These are phyloP conservation scores for Caenorhabditis brenneri DNA, from an alignment of 1,140 invertebrate species.

Conservation along the genomic window DNA sequence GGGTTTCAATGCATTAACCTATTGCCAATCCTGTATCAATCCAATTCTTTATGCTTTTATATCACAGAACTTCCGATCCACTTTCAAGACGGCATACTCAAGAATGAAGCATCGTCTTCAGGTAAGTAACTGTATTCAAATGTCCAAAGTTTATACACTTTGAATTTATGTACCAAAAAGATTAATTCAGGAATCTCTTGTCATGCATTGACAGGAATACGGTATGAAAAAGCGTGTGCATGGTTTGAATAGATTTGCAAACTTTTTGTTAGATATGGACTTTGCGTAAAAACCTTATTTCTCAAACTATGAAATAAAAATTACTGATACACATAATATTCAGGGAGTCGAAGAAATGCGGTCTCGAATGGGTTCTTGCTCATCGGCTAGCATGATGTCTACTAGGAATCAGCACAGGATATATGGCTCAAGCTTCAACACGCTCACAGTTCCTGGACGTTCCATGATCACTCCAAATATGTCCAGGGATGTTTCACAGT, in stretches of 20 bases:
- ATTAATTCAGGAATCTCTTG: constrained; percentile 20
- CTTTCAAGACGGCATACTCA: constrained; percentile 73
- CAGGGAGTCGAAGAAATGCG: constrained; percentile 54
- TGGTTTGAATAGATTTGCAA: neutral
- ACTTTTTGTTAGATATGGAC: too few species aligned
- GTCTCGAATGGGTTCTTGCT: constrained; percentile 52
- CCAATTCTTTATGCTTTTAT: constrained; percentile 83
- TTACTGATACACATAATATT: too few species aligned
- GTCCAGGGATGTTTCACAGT: constrained; percentile 55
- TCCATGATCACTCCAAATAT: constrained; percentile 57
- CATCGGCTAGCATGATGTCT: constrained; percentile 52
- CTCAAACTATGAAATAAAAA: too few species aligned
- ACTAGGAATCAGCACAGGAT: constrained; percentile 51
- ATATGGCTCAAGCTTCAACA: constrained; percentile 51
- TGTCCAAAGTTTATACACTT: neutral
- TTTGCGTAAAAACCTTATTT: too few species aligned
- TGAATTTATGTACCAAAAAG: neutral
- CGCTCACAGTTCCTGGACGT: constrained; percentile 50
- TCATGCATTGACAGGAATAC: neutral
- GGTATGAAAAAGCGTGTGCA: neutral
- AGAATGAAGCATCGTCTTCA: constrained; percentile 56
- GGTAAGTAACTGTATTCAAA: neutral
- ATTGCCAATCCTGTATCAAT: constrained; percentile 81
- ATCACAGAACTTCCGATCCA: constrained; percentile 81
- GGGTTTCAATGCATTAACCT: constrained; percentile 72